Conservation (phyloP, 2,797 vertebrate species). For the Danio choprae region DNA sequence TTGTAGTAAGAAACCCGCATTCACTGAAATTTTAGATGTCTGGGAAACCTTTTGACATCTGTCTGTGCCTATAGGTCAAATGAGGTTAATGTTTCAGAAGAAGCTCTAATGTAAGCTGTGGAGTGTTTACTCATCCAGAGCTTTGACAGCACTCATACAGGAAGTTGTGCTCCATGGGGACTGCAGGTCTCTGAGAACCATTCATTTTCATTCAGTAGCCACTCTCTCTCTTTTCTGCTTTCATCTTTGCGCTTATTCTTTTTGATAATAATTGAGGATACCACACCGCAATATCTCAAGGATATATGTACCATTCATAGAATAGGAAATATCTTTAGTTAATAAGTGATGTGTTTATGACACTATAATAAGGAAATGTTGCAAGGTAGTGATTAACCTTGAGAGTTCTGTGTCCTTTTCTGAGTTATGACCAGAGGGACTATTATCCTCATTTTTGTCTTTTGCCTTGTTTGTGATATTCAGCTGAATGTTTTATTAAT, state of each 20-base stretch:
- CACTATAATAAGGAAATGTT: constrained; percentile 13
- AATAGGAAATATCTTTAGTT: neutral
- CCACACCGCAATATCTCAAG: neutral
- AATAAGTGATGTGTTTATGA: constrained; percentile 23
- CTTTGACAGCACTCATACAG: constrained; percentile 73
- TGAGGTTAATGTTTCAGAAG: constrained; percentile 26
- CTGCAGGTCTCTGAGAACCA: constrained; percentile 57
- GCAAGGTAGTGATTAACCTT: neutral
- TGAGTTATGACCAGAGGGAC: neutral
- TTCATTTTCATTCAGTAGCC: neutral
- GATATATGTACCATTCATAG: neutral
- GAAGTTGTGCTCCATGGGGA: constrained; percentile 72
- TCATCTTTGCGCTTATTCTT: constrained; percentile 3
- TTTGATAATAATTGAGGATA: neutral
- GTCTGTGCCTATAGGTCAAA: constrained; percentile 11
- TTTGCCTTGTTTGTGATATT: constrained; percentile 26
- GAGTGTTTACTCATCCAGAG: constrained; percentile 68
- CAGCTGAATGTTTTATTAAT: neutral
- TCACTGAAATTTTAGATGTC: constrained; percentile 54
- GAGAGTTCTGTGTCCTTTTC: constrained; percentile 9
- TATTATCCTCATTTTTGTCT: constrained; percentile 3
- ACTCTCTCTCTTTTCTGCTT: neutral
- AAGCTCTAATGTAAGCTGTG: constrained; percentile 15
- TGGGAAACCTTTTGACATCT: constrained; percentile 52
- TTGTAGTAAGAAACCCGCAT: constrained; percentile 59